Base-by-base conservation (phyloP, 2,888 invertebrate genomes). In the Cartodere bifasciata region DNA sequence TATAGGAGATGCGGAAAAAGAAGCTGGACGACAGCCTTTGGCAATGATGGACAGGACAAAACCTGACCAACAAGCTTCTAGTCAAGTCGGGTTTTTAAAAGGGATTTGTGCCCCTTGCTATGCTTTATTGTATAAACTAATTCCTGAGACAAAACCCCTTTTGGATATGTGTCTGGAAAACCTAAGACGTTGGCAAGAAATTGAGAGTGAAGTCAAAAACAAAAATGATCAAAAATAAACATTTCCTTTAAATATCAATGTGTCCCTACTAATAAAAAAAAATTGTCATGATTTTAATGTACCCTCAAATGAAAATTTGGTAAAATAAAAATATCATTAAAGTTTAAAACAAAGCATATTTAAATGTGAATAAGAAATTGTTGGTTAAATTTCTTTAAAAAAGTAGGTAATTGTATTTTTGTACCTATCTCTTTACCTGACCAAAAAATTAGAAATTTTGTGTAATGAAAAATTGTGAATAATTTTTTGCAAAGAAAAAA, bases 41-140 rank as follows among this genome's bases (percentile, higher is more conserved):
- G 71, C 84, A 0, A 85, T 86, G 83, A 60, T 60, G 60, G 60
- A 60, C 34, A 45, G 86, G 34, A 63, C 67, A 32, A 74, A 77
- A 48, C 72, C 77, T 1, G 70, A 82, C 37, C 73, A 83, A 47
- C 75, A 83, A 46, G 77, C 85, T 1, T 64, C 74, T 3, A 75
- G 80, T 38, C 85, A 86, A 71, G 82, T 85, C 27, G 84, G 82
- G 1, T 87, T 87, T 52, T 59, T 87, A 33, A 74, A 67, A 36
- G 79, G 79, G 28, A 85, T 87, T 38, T 86, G 86, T 54, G 60
- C 84, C 23, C 84, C 86, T 0, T 86, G 86, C 55, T 87, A 86
- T 52, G 67, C 67, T 11, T 61, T 83, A 28, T 61, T 87, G 26
- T 57, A 68, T 28, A 60, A 64, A 36, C 62, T 87, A 13, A 63